phyloP scores from a whole-genome alignment of 2,888 invertebrate species.

The Drosophila basisetae region DNA sequence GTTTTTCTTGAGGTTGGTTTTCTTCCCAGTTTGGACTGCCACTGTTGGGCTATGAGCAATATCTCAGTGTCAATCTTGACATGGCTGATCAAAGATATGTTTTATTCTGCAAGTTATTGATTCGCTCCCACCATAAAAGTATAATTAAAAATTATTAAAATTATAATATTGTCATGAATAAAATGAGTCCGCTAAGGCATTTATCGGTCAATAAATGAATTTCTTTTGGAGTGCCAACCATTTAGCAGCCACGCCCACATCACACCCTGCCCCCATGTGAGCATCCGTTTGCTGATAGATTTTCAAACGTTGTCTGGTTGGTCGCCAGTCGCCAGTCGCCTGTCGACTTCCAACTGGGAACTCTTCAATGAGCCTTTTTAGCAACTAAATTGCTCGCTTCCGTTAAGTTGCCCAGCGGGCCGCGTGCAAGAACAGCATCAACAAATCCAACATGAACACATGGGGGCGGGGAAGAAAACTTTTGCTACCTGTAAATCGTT shows the following conservation, averaged over 20 bases:
- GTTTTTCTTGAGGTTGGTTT: background rate
- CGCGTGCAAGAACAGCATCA: conserved; percentile 6
- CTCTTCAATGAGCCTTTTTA: conserved; percentile 66
- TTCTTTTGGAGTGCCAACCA: background rate
- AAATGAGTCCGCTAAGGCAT: background rate
- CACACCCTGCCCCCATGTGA: background rate
- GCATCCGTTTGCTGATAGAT: conserved; percentile 19
- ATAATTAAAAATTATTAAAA: background rate
- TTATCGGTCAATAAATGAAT: conserved; percentile 6
- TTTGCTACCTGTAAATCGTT: conserved; percentile 60
- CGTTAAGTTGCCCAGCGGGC: conserved; percentile 76
- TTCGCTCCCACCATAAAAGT: background rate
- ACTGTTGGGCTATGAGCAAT: background rate
- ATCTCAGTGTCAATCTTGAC: background rate
- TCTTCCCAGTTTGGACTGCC: background rate
- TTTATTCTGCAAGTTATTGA: background rate
- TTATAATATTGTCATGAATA: background rate
- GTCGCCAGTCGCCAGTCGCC: conserved; percentile 20
- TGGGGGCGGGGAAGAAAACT: conserved; percentile 18
- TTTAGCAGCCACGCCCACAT: background rate
- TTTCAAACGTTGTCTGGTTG: conserved; percentile 53
- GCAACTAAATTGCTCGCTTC: conserved; percentile 79
- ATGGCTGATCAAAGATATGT: background rate
- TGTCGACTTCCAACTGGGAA: conserved; percentile 46
- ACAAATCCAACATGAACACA: background rate